Evolutionary conservation across 64 coral and sea anemone species (phyloP), one percentile per base, ranked within the genome.

Genomic region (Montipora sp.): DNA sequence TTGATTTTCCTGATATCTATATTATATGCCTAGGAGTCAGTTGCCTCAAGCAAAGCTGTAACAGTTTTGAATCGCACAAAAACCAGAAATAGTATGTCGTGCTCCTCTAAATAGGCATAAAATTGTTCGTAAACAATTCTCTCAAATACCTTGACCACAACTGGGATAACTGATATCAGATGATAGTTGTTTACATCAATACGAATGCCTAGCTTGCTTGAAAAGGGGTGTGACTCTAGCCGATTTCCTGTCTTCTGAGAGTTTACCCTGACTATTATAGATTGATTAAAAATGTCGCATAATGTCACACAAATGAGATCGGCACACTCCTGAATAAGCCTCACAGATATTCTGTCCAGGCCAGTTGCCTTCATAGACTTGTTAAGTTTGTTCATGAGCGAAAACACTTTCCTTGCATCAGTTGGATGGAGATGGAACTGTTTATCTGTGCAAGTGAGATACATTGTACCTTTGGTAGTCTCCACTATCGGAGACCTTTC

Each of bases 51-150:
- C 73, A 88, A 88, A 88, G 69, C 69, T 88, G 85, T 88, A 16
- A 51, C 48, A 18, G 65, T 75, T 73, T 66, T 88, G 85, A 74
- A 19, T 59, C 19, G 70, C 47, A 59, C 45, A 70, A 88, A 88
- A 88, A n/a, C 85, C 85, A 75, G 85, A 74, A 67, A 88, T 47
- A 88, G 85, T 20, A 88, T 88, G 59, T 88, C 53, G 69, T 88
- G 69, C 69, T 76, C 85, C 43, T 88, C 85, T 24, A 88, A 20
- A 88, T 88, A 88, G 85, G 85, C 85, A 88, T 88, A 88, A 75
- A 88, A 88, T 75, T 70, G 83, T 47, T 87, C 83, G 72, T 87
- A 69, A 76, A 88, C 70, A 47, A 88, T 74, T 24, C 85, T 73
- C 51, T 88, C 85, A 75, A 87, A 87, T 10, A 88, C 66, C 86